A percentile compares a stretch with the other conserved stretches of the same genome.
phyloP scores from a whole-genome alignment of 1,140 invertebrate genomes.

The Hycleus phaleratus region DNA sequence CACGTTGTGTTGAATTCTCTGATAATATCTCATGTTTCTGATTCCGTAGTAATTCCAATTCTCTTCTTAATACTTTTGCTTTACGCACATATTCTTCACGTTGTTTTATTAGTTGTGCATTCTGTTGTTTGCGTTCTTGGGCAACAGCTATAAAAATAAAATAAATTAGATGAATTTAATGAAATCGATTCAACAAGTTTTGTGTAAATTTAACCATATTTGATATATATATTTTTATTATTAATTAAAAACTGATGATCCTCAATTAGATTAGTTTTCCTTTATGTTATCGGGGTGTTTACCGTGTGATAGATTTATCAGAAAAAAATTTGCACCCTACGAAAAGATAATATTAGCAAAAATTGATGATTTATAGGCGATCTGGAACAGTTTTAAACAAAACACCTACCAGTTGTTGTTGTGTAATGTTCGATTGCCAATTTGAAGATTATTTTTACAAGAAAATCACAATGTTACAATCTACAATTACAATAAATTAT shows the following conservation, averaged over 20 bases:
- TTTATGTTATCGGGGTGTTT: too few relatives aligned
- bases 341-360: too few relatives aligned
- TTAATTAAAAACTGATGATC: background rate
- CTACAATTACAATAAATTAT: too few relatives aligned
- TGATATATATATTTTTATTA: background rate
- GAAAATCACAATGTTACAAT: too few relatives aligned
- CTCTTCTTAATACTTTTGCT: slow-evolving; percentile 58
- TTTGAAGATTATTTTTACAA: too few relatives aligned
- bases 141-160: slow-evolving; percentile 53
- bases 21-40: slow-evolving; percentile 65
- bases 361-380: too few relatives aligned
- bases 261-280: background rate
- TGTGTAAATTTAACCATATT: background rate
- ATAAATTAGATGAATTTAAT: background rate
- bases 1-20: slow-evolving; percentile 47
- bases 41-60: slow-evolving; percentile 66
- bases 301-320: too few relatives aligned
- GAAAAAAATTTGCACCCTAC: too few relatives aligned
- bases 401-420: too few relatives aligned
- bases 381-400: too few relatives aligned
- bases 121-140: slow-evolving; percentile 71
- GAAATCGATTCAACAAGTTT: background rate
- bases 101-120: slow-evolving; percentile 65
- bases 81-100: slow-evolving; percentile 71
- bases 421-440: too few relatives aligned